Percentiles rank a stretch among this genome's conserved stretches.
Conservation (phyloP, 2,888 invertebrate genomes). For the Apamea monoglypha region DNA sequence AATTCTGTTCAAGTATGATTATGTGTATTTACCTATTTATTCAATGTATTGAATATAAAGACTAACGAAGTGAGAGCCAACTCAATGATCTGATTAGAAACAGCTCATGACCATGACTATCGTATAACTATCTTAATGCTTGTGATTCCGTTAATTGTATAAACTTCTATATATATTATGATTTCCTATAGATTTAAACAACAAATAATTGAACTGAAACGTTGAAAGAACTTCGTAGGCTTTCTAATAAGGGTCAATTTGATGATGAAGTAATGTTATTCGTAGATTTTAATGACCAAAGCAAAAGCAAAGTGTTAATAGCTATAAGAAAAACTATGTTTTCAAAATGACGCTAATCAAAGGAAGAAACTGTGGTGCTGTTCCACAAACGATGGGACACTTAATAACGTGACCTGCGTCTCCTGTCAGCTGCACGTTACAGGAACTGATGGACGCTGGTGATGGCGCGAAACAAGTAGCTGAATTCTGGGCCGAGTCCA, state of each 20-base stretch:
- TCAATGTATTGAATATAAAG: constrained; percentile 50
- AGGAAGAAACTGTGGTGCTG: not conserved
- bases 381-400: too few relatives aligned
- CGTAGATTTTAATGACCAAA: not conserved
- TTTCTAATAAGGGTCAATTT: not conserved
- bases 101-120: constrained; percentile 38
- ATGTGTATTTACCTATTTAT: constrained; percentile 28
- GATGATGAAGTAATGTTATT: not conserved
- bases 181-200: not conserved
- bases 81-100: constrained; percentile 52
- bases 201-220: not conserved
- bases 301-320: not conserved
- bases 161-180: not conserved
- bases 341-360: not conserved
- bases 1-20: constrained; percentile 2
- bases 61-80: constrained; percentile 66
- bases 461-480: too few relatives aligned
- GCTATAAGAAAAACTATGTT: not conserved
- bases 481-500: too few relatives aligned
- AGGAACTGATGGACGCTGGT: too few relatives aligned
- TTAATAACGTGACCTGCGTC: too few relatives aligned
- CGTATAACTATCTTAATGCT: constrained; percentile 32
- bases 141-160: constrained; percentile 27
- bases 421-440: too few relatives aligned
- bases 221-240: not conserved